phyloP scores from a whole-genome alignment of 2,113 vertebrate species.

The Emydura subglobosa region DNA sequence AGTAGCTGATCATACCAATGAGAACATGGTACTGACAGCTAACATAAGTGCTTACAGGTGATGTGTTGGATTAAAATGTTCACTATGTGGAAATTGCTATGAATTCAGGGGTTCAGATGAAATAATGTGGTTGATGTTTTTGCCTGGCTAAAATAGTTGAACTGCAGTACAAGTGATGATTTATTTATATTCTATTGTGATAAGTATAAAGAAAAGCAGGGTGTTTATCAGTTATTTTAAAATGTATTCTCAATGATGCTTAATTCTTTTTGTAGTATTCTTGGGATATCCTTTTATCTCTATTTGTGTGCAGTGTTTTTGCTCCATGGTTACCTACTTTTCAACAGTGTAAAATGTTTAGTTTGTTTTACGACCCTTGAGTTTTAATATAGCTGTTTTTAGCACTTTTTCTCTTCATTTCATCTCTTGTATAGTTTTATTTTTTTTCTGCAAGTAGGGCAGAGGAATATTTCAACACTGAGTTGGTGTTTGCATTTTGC shows the following conservation, averaged over 20 bases:
- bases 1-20: neutral
- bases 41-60: neutral
- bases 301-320: neutral
- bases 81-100: neutral
- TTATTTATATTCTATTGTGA: neutral
- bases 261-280: neutral
- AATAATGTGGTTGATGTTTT: neutral
- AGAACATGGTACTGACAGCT: neutral
- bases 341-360: neutral
- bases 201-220: neutral
- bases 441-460: neutral
- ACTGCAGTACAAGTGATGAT: accelerated
- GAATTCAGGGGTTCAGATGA: neutral
- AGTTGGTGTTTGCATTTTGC: neutral
- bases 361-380: neutral
- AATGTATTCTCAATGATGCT: neutral
- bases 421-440: neutral
- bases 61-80: neutral
- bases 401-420: neutral
- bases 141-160: neutral
- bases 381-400: neutral
- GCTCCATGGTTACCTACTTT: neutral
- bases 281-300: neutral
- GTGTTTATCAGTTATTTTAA: neutral
- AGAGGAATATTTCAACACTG: neutral